Percentiles rank a stretch among this genome's conserved stretches.
Evolutionary conservation across 1,140 invertebrate species (phyloP).

Genomic region (Phocides pigmalion): DNA sequence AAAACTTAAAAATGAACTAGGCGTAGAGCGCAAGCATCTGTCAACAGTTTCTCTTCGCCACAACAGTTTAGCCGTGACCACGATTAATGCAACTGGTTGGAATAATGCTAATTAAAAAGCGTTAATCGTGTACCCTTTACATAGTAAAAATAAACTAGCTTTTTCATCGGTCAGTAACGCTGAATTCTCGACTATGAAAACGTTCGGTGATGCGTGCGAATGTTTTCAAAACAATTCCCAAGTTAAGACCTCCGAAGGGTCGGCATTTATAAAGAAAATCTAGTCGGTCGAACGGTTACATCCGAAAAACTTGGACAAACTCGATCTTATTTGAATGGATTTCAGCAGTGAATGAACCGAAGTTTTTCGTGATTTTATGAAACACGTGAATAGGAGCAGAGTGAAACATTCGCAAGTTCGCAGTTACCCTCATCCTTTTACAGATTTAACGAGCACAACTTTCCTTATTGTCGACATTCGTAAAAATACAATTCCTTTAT

Average conservation of each 20-base stretch:
- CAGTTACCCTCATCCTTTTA: not conserved
- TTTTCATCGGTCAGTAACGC: too few relatives aligned
- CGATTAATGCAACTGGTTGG: too few relatives aligned
- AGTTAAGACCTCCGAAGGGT: slow-evolving; percentile 1
- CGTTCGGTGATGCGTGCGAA: not conserved
- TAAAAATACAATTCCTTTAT: too few relatives aligned
- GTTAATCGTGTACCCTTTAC: too few relatives aligned
- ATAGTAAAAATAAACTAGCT: slow-evolving; percentile 6
- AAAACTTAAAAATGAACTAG: too few relatives aligned
- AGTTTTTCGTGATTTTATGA: slow-evolving; percentile 5
- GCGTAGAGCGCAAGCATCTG: too few relatives aligned
- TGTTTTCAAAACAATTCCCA: slow-evolving; percentile 2
- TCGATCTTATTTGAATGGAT: slow-evolving; percentile 20
- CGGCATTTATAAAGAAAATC: not conserved
- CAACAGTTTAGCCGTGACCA: too few relatives aligned
- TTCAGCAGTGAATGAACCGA: slow-evolving; percentile 1
- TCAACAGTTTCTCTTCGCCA: too few relatives aligned
- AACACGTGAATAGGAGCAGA: slow-evolving; percentile 4
- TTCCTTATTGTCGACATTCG: not conserved
- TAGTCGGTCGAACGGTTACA: slow-evolving; percentile 3
- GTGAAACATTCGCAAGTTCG: not conserved
- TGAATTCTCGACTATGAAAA: too few relatives aligned
- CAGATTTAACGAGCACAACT: not conserved
- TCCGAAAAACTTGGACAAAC: not conserved
- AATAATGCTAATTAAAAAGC: too few relatives aligned